These are phyloP conservation scores for Seladonia tumulorum DNA, from an alignment of 2,888 invertebrate species.

Conservation along the genomic window DNA sequence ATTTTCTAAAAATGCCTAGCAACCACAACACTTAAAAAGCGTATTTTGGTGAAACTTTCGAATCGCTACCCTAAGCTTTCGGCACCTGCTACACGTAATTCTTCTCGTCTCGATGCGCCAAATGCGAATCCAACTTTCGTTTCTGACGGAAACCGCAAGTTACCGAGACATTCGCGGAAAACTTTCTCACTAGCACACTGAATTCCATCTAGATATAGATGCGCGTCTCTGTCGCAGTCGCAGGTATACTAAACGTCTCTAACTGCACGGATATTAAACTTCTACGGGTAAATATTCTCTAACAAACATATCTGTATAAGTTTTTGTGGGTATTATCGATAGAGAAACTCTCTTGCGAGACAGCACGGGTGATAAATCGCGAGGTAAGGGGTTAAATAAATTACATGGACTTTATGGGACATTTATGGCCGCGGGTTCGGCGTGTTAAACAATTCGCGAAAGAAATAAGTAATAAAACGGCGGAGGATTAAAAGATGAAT, in stretches of 20 bases:
- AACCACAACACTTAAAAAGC: no score
- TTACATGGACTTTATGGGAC: neutral
- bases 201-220: no score
- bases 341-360: neutral
- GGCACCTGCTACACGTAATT: no score
- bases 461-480: neutral
- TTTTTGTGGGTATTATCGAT: neutral
- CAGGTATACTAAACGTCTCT: no score
- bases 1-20: neutral
- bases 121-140: no score
- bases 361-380: neutral
- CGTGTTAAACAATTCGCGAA: conserved; percentile 10
- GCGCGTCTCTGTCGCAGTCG: no score
- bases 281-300: neutral
- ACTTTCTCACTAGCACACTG: no score
- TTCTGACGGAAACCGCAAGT: no score
- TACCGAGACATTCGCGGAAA: no score
- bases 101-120: no score
- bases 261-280: neutral
- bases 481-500: conserved; percentile 3
- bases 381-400: conserved; percentile 1
- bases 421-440: neutral
- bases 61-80: no score
- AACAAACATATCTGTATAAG: neutral
- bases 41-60: no score